Percentiles rank a stretch among this genome's conserved stretches.
These are phyloP conservation scores for Lithophane socia DNA, from an alignment of 2,888 invertebrate species.

Conservation along the genomic window DNA sequence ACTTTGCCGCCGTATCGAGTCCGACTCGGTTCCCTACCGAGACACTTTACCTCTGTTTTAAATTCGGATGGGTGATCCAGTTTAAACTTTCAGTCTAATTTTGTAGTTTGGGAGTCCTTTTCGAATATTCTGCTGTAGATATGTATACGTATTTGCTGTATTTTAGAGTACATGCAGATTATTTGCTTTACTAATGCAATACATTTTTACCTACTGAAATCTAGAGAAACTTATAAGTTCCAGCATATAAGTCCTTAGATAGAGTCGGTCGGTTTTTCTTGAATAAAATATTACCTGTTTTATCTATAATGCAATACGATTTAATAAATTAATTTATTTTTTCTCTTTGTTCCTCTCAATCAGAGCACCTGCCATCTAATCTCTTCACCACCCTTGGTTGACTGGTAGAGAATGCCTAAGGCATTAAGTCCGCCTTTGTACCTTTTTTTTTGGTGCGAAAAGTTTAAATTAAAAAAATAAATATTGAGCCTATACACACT, in stretches of 20 bases:
- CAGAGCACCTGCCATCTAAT: no score
- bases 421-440: no score
- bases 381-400: no score
- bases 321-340: no score
- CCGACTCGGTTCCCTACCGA: conserved; percentile 65
- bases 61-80: conserved; percentile 87
- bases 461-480: neutral
- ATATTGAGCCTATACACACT: no score
- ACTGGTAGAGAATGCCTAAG: no score
- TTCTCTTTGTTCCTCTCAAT: no score
- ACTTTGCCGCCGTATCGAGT: conserved; percentile 75
- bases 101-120: conserved; percentile 74
- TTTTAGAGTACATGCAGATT: neutral
- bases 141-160: neutral
- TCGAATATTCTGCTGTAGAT: conserved; percentile 44
- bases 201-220: neutral
- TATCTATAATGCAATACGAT: no score
- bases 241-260: neutral
- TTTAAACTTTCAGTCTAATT: conserved; percentile 87
- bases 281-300: neutral
- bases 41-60: conserved; percentile 86
- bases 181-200: neutral
- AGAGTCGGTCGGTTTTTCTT: neutral
- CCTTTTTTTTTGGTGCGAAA: no score
- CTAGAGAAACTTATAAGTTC: neutral